Conservation (phyloP, 2,113 vertebrate species). For the Mesitornis unicolor region DNA sequence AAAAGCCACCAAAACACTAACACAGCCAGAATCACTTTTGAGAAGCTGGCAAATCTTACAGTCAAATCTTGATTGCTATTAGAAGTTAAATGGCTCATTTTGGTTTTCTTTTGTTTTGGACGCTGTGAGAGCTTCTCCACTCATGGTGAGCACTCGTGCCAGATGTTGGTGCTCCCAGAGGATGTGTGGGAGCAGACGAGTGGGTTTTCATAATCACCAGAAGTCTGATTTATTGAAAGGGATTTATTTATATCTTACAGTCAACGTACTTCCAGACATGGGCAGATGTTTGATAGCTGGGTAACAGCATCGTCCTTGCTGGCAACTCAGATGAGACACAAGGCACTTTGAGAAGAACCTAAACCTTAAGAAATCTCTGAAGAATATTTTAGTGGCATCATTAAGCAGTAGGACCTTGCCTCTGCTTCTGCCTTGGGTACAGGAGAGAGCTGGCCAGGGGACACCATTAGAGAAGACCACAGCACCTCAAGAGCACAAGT, state of each 20-base stretch:
- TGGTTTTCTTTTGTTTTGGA: not conserved
- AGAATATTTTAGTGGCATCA: not conserved
- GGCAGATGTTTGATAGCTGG: not conserved
- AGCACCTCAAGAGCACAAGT: not conserved
- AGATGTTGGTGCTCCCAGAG: not conserved
- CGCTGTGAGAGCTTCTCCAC: not conserved
- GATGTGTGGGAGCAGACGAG: not conserved
- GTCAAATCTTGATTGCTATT: not conserved
- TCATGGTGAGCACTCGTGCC: not conserved
- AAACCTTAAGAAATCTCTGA: not conserved
- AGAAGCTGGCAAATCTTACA: not conserved
- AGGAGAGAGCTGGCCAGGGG: not conserved
- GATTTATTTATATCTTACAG: constrained; percentile 20
- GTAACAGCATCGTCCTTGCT: not conserved
- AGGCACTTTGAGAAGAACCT: not conserved
- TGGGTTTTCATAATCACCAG: not conserved
- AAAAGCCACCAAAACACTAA: not conserved
- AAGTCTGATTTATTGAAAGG: constrained; percentile 1
- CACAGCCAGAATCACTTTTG: not conserved
- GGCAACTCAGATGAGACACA: not conserved
- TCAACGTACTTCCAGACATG: not conserved
- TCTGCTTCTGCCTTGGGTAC: not conserved
- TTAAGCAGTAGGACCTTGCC: not conserved
- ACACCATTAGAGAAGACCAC: not conserved
- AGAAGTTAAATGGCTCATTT: not conserved